phyloP scores from a whole-genome alignment of 2,888 invertebrate species.

The Drosophila fungiperda region DNA sequence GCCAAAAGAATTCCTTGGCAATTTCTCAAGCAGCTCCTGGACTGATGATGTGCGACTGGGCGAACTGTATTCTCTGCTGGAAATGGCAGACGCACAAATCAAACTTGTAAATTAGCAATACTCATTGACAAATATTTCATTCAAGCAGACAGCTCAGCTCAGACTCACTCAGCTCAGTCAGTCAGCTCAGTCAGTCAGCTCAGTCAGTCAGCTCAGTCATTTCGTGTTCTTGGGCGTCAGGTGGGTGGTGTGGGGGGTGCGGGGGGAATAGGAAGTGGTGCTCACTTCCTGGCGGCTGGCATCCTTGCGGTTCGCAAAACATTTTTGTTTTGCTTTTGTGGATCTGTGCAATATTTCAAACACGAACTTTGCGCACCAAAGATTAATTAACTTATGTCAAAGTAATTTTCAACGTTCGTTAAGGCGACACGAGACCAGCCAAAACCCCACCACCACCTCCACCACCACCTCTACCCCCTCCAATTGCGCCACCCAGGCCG shows the following conservation, averaged over 20 bases:
- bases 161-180: slow-evolving; percentile 14
- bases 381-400: slow-evolving; percentile 85
- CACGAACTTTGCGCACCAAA: slow-evolving; percentile 82
- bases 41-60: background rate
- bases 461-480: background rate
- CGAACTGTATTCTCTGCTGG: slow-evolving; percentile 13
- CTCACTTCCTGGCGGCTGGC: slow-evolving; percentile 47
- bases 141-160: slow-evolving; percentile 44
- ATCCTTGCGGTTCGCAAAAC: slow-evolving; percentile 49
- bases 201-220: background rate
- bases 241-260: background rate
- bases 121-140: slow-evolving; percentile 82
- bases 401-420: slow-evolving; percentile 84
- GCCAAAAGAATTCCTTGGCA: slow-evolving; percentile 71
- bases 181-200: background rate
- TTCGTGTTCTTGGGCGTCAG: background rate
- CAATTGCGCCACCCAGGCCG: background rate
- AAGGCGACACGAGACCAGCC: slow-evolving; percentile 72
- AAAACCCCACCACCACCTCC: background rate
- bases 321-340: slow-evolving; percentile 46
- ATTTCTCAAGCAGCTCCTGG: slow-evolving; percentile 60
- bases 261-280: background rate
- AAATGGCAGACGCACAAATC: slow-evolving; percentile 65
- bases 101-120: slow-evolving; percentile 82
- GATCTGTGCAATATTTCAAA: slow-evolving; percentile 77